Conservation (phyloP, 2,113 vertebrate genomes). For the Cyanoderma ruficeps region DNA sequence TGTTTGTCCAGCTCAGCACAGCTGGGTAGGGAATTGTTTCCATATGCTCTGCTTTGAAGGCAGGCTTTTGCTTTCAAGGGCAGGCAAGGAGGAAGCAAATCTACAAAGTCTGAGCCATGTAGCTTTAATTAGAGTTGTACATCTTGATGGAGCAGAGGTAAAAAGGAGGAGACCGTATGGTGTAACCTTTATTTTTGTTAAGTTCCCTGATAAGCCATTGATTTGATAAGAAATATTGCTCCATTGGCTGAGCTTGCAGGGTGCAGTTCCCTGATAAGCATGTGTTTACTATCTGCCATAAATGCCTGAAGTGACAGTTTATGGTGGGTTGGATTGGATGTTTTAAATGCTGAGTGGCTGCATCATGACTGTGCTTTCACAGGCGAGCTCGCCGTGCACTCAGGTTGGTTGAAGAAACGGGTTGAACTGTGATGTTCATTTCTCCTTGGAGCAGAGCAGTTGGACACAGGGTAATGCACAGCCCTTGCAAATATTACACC, state of each 20-base stretch:
- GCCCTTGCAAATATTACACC: not conserved
- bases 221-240: constrained; percentile 83
- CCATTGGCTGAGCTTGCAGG: constrained; percentile 83
- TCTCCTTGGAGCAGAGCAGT: not conserved
- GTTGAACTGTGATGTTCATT: not conserved
- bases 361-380: not conserved
- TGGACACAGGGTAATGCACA: not conserved
- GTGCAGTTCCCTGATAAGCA: constrained; percentile 81
- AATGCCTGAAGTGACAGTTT: constrained; percentile 83
- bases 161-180: constrained; percentile 44
- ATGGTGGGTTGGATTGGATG: constrained; percentile 74
- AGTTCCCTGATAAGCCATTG: constrained; percentile 75
- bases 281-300: constrained; percentile 84
- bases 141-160: constrained; percentile 23
- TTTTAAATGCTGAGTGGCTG: constrained; percentile 31
- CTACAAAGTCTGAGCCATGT: not conserved
- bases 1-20: not conserved
- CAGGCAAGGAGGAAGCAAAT: constrained; percentile 41
- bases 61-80: constrained; percentile 3
- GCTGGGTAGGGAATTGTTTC: not conserved
- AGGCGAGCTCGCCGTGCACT: not conserved
- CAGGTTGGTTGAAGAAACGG: not conserved
- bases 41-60: not conserved
- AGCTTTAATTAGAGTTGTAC: constrained; percentile 36
- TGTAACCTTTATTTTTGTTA: constrained; percentile 61